Evolutionary conservation across 2,888 invertebrate genomes (phyloP), one percentile per base, ranked within the genome.

Genomic region (Drosophila limbata): DNA sequence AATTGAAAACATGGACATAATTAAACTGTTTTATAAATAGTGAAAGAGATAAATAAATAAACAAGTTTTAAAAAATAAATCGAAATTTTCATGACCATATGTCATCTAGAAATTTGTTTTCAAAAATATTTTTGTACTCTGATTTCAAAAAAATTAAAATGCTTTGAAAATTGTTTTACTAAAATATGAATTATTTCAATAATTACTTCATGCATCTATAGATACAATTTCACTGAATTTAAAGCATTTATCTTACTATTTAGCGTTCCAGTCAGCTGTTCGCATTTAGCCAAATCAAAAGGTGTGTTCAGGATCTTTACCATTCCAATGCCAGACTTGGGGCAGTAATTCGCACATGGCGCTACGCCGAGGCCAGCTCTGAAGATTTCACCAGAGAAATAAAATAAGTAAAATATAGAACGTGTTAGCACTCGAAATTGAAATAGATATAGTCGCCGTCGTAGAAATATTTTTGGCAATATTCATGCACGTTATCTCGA

Each of bases 231-330:
- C 4, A 4, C 5, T 4, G 21, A 21, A 4, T 21, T 21, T 21
- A 21, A 21, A 4, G 4, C 21, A 21, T 5, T 25, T 25, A 5
- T 25, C 25, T 25, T 25, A 25, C 94, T 95, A 48, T 95, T 91
- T 66, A 93, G 93, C 88, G 95, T 94, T 60, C 92, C 91, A 91
- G 95, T 95, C 57, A 95, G 93, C 37, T 94, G 92, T 0, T 94
- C 94, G 80, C 95, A 95, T 62, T 95, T 94, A 52, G 69, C 73
- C 73, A 73, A 75, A 73, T 67, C 68, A 62, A 73, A 72, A 74
- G 39, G 59, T 39, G 69, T 59, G 73, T 73, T 70, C 84, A 84
- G 88, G 69, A 65, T 53, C 66, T 45, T 45, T 21, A 31, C 51
- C 59, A 13, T 21, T 48, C 42, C 37, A 65, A 17, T 40, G 64